Conservation (phyloP, 2,888 invertebrate species). For the Alloplasta piceator region DNA sequence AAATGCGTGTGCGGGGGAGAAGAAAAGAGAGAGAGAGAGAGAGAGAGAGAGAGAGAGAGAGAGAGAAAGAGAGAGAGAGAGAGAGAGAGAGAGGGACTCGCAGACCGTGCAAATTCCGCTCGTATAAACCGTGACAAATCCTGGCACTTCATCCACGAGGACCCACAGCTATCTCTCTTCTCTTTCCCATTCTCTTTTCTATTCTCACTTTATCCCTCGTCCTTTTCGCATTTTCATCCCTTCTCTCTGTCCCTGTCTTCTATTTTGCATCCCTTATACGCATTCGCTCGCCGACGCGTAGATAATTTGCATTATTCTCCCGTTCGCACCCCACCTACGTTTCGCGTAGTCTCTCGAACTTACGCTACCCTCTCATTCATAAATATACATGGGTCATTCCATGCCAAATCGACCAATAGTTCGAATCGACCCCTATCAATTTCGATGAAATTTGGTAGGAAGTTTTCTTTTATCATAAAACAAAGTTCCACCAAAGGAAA, state of each 20-base stretch:
- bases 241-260: slow-evolving; percentile 35
- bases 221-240: slow-evolving; percentile 45
- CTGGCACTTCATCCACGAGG: slow-evolving; percentile 54
- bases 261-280: slow-evolving; percentile 48
- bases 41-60: slow-evolving; percentile 16
- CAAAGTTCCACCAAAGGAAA: too few relatives aligned
- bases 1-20: not conserved
- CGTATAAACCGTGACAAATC: slow-evolving; percentile 67
- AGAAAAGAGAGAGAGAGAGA: slow-evolving; percentile 12
- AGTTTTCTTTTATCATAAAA: too few relatives aligned
- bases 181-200: slow-evolving; percentile 10
- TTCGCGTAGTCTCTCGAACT: slow-evolving; percentile 45
- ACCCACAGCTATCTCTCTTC: slow-evolving; percentile 2
- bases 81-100: slow-evolving; percentile 47
- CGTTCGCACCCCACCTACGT: slow-evolving; percentile 60
- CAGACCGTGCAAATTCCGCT: slow-evolving; percentile 61
- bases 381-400: too few relatives aligned
- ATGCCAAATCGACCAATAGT: too few relatives aligned
- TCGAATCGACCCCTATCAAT: too few relatives aligned
- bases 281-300: slow-evolving; percentile 64
- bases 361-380: slow-evolving; percentile 29
- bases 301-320: slow-evolving; percentile 78
- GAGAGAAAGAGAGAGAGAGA: slow-evolving; percentile 15
- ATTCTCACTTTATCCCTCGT: slow-evolving; percentile 45
- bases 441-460: too few relatives aligned